Base-by-base conservation (phyloP, 2,113 vertebrate species). In the Hydrolagus affinis region DNA sequence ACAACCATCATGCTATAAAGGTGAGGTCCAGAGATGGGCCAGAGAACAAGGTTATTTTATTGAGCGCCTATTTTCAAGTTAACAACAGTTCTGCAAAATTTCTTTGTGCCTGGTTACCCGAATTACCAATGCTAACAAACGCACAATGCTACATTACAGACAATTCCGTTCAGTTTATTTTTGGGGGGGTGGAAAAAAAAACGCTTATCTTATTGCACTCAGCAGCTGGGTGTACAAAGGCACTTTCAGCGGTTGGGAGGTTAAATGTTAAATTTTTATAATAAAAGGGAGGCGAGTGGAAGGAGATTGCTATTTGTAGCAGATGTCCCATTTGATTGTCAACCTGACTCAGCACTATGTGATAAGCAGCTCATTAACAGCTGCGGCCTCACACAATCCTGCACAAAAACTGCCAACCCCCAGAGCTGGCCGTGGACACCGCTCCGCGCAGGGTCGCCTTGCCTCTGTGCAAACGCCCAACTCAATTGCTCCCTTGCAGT, bases 211-310 rank as follows among this genome's bases (percentile, higher is more conserved):
- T 83, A 83, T 83, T 25, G 14, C 62, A 28, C 19, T 66, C 19
- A 66, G 62, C 60, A 83, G 62, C 78, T 66, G 78, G 78, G 14
- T 66, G 60, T 19, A 66, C 62, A 68, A 83, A 80, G 76, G n/a
- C 59, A 80, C 76, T 64, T 80, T 28, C 76, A 80, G 78, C 25
- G 25, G 60, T 30, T 62, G 10, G 62, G 78, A 83, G 60, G 60
- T 66, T 64, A 68, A 83, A 83, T 68, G 28, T 83, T 19, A 64
- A 83, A 83, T 83, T 83, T 83, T 60, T 83, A 68, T 83, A 83
- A 83, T 83, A 83, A 83, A 83, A 56, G 78, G 11, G 14, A 2
- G 62, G 76, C 60, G 21, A 80, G 76, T 28, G 76, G n/a, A 64
- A 14, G 76, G 76, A 80, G 59, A 62, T 80, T 80, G 76, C 62